A percentile compares a stretch with the other conserved stretches of the same genome.
These are phyloP conservation scores for Plecturocebus donacophilus DNA, from an alignment of 2,113 vertebrate species.

Conservation along the genomic window DNA sequence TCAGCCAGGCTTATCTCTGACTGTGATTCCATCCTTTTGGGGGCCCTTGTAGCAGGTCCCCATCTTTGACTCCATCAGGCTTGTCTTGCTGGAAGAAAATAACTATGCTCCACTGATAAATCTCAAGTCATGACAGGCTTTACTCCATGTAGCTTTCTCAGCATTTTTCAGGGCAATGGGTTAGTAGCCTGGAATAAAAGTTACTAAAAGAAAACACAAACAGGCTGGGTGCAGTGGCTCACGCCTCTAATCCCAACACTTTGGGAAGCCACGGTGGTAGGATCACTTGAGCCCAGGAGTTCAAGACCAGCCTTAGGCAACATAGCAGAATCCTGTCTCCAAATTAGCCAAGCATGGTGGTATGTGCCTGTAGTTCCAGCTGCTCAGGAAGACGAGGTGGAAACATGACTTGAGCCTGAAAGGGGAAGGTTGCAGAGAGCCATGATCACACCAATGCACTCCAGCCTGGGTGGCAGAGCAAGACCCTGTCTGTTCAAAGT, in stretches of 20 bases:
- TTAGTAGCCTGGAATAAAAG: not conserved
- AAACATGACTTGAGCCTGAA: too few species aligned
- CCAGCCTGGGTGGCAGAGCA: too few species aligned
- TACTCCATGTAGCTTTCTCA: not conserved
- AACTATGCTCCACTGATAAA: not conserved
- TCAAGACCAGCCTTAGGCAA: too few species aligned
- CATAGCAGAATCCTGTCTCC: too few species aligned
- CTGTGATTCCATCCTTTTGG: not conserved
- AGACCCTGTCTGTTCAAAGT: not conserved
- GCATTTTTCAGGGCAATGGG: not conserved
- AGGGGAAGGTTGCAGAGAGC: too few species aligned
- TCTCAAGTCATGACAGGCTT: not conserved
- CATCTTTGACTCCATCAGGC: not conserved
- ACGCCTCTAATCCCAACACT: too few species aligned
- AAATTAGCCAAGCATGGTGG: too few species aligned
- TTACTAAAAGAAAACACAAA: not conserved
- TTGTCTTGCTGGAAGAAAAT: not conserved
- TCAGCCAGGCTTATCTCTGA: not conserved
- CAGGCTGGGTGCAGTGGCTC: not conserved
- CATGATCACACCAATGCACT: too few species aligned
- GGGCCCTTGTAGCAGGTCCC: not conserved
- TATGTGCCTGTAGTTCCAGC: too few species aligned
- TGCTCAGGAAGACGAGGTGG: too few species aligned
- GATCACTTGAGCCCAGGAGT: too few species aligned
- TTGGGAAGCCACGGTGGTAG: too few species aligned